A percentile compares a stretch with the other conserved stretches of the same genome.
phyloP scores from a whole-genome alignment of 2,797 vertebrate species.

The Poecilia gillii region DNA sequence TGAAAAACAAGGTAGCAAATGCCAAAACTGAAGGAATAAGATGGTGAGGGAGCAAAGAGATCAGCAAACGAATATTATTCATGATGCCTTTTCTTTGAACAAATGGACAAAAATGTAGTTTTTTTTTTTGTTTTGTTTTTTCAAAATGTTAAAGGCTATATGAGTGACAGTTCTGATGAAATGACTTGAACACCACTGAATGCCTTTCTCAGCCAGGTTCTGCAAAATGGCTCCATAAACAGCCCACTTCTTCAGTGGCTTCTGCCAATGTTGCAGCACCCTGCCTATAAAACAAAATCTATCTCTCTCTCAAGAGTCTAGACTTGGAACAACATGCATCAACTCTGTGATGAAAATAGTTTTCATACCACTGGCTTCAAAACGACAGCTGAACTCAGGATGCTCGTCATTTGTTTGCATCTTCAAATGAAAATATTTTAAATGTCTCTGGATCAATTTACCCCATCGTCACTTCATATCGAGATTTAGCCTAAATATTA shows the following conservation, averaged over 20 bases:
- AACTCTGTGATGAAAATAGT: background rate
- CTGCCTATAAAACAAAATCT: background rate
- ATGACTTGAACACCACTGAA: background rate
- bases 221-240: background rate
- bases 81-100: background rate
- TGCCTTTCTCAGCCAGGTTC: background rate
- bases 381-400: background rate
- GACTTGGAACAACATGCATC: background rate
- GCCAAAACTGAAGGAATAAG: background rate
- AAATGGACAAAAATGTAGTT: background rate
- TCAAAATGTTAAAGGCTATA: background rate
- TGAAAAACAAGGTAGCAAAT: too few relatives aligned
- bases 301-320: background rate
- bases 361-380: background rate
- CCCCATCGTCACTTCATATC: background rate
- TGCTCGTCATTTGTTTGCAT: background rate
- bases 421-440: background rate
- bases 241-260: background rate
- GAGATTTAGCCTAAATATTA: background rate
- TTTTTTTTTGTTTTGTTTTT: background rate
- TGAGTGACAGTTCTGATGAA: background rate
- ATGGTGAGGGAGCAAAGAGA: background rate
- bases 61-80: background rate
- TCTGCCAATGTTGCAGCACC: background rate
- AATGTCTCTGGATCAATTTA: background rate